Percentiles rank a stretch among this genome's conserved stretches.
These are phyloP conservation scores for Garra rufa DNA, from an alignment of 2,113 vertebrate genomes.

Conservation along the genomic window DNA sequence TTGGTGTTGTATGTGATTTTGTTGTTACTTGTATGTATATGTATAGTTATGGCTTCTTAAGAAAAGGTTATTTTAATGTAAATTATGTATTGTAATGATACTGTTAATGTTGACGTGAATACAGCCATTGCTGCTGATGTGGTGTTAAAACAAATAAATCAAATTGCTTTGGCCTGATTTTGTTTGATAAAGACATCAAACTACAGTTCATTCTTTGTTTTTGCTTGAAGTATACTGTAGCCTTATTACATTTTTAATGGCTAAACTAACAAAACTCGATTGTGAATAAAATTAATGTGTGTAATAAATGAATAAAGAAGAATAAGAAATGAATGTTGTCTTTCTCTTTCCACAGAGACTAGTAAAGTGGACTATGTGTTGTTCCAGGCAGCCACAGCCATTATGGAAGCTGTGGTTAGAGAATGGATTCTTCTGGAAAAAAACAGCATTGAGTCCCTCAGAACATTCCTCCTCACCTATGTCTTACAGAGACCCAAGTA, in stretches of 20 bases:
- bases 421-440: constrained; percentile 99
- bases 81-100: too few relatives aligned
- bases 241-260: neutral
- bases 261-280: neutral
- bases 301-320: neutral
- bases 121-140: too few relatives aligned
- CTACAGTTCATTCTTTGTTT: too few relatives aligned
- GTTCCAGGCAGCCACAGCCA: constrained; percentile 96
- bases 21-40: too few relatives aligned
- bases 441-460: constrained; percentile 92
- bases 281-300: neutral
- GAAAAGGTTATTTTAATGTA: too few relatives aligned
- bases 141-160: too few relatives aligned
- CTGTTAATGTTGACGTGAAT: too few relatives aligned
- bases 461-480: constrained; percentile 97
- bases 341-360: constrained; percentile 84
- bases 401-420: constrained; percentile 98
- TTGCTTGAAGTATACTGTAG: too few relatives aligned
- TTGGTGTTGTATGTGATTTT: too few relatives aligned
- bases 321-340: neutral
- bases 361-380: constrained; percentile 99
- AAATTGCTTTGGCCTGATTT: too few relatives aligned
- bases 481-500: constrained; percentile 99
- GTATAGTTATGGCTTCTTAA: too few relatives aligned
- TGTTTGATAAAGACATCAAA: too few relatives aligned